phyloP scores from a whole-genome alignment of 2,888 invertebrate species.

The Drosophila neotestacea region DNA sequence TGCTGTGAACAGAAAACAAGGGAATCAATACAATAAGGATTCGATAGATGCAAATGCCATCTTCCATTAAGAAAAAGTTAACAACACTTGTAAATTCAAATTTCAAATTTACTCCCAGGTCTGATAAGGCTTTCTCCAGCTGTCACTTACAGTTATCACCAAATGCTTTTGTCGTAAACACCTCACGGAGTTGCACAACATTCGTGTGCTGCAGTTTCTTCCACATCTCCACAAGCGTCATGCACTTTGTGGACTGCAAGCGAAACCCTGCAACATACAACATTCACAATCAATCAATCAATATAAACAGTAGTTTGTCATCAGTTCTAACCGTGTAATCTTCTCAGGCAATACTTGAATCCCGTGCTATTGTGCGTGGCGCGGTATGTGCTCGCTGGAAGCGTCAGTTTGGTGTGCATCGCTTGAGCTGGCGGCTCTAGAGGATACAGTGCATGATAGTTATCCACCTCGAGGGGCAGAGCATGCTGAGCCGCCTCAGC shows the following conservation, averaged over 20 bases:
- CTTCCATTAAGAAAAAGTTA: too few species aligned
- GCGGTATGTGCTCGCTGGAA: constrained; percentile 95
- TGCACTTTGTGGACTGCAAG: constrained; percentile 92
- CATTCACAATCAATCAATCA: neutral
- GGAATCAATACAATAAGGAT: neutral
- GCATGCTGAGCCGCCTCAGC: constrained; percentile 84
- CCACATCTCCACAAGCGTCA: constrained; percentile 96
- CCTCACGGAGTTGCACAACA: constrained; percentile 95
- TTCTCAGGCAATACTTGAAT: constrained; percentile 92
- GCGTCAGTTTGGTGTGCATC: constrained; percentile 88
- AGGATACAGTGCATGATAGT: constrained; percentile 94
- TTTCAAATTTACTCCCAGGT: too few species aligned
- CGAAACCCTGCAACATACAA: constrained; percentile 88
- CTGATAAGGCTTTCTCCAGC: too few species aligned
- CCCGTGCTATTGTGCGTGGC: constrained; percentile 95
- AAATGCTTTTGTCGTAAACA: constrained; percentile 97
- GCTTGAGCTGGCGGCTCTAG: constrained; percentile 88
- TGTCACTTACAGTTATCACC: constrained; percentile 94
- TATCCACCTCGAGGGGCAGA: constrained; percentile 94
- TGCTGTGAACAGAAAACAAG: constrained; percentile 86
- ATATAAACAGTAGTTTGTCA: too few species aligned
- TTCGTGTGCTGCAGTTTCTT: constrained; percentile 97
- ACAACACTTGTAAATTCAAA: too few species aligned
- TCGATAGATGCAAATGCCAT: neutral
- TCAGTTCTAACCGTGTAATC: constrained; percentile 90